Conservation (phyloP, 1,140 invertebrate genomes). For the Drosophila fuyamai region DNA sequence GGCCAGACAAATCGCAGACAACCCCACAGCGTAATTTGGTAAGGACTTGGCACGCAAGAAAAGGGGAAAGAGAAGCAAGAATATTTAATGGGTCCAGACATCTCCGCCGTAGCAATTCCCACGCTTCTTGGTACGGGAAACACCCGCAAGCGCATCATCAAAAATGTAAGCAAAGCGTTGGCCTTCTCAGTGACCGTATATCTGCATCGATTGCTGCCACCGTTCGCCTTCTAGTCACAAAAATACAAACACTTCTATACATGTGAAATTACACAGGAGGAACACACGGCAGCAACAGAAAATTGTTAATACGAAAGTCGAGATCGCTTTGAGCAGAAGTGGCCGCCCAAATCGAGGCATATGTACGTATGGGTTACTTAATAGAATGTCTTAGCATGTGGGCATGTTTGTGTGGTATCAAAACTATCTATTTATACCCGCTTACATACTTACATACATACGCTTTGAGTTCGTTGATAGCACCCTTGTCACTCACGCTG, state of each 20-base stretch:
- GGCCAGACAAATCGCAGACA: constrained; percentile 36
- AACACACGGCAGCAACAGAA: constrained; percentile 46
- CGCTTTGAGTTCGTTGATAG: constrained; percentile 5
- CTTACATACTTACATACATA: not conserved
- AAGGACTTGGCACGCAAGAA: constrained; percentile 56
- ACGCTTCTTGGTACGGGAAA: constrained; percentile 55
- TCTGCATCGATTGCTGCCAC: constrained; percentile 31
- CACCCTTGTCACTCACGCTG: constrained; percentile 25
- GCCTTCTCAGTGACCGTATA: constrained; percentile 1
- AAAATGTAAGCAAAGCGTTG: constrained; percentile 10
- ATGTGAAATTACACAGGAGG: constrained; percentile 55
- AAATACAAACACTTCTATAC: constrained; percentile 6
- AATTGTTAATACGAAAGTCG: constrained; percentile 68
- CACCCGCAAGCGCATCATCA: constrained; percentile 53
- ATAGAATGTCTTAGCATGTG: constrained; percentile 50
- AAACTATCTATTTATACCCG: constrained; percentile 37
- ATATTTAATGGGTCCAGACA: constrained; percentile 26
- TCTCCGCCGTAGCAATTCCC: constrained; percentile 47
- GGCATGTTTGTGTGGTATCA: constrained; percentile 20
- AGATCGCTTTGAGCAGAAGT: constrained; percentile 60
- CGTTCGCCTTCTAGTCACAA: constrained; percentile 36
- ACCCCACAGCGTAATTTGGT: constrained; percentile 30
- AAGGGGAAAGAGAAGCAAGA: not conserved
- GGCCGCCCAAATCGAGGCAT: constrained; percentile 13
- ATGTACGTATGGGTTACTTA: constrained; percentile 32